Percentiles rank a stretch among this genome's conserved stretches.
These are phyloP conservation scores for Microctonus hyperodae DNA, from an alignment of 2,888 invertebrate genomes.

Conservation along the genomic window DNA sequence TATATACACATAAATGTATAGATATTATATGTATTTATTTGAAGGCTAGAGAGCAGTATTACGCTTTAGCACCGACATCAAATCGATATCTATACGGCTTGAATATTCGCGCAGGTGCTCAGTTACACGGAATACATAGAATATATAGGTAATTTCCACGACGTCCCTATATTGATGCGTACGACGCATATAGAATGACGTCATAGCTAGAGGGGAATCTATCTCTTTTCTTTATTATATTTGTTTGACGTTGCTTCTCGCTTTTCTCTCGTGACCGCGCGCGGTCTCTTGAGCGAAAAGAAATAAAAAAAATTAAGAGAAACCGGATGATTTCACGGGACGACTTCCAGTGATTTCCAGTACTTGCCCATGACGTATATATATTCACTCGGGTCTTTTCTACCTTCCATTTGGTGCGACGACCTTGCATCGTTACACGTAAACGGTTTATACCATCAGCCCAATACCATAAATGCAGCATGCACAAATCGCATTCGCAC, in stretches of 20 bases:
- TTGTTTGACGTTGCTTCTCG: neutral
- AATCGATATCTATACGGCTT: slow-evolving; percentile 22
- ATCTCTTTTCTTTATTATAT: neutral
- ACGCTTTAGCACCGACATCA: neutral
- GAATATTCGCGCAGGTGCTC: slow-evolving; percentile 27
- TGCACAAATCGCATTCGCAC: neutral
- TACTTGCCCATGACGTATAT: slow-evolving; percentile 51
- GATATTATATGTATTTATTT: neutral
- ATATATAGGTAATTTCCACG: slow-evolving; percentile 24
- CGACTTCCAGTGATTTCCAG: slow-evolving; percentile 38
- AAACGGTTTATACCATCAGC: slow-evolving; percentile 11
- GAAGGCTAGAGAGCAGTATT: neutral
- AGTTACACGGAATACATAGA: neutral
- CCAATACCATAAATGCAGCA: slow-evolving; percentile 8
- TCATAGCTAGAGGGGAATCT: slow-evolving; percentile 30
- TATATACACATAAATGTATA: neutral
- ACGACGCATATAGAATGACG: slow-evolving; percentile 35
- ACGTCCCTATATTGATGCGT: slow-evolving; percentile 19
- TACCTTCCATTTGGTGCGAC: slow-evolving; percentile 2
- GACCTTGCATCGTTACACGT: slow-evolving; percentile 18
- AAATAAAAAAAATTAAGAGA: slow-evolving; percentile 35
- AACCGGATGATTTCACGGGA: slow-evolving; percentile 51
- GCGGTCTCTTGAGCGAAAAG: slow-evolving; percentile 35
- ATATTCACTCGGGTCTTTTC: slow-evolving; percentile 2
- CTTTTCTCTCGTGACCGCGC: slow-evolving; percentile 2